These are phyloP conservation scores for Aurelia aurita DNA, from an alignment of 30 jellyfish, hydroid and myxozoan genomes.

Conservation along the genomic window DNA sequence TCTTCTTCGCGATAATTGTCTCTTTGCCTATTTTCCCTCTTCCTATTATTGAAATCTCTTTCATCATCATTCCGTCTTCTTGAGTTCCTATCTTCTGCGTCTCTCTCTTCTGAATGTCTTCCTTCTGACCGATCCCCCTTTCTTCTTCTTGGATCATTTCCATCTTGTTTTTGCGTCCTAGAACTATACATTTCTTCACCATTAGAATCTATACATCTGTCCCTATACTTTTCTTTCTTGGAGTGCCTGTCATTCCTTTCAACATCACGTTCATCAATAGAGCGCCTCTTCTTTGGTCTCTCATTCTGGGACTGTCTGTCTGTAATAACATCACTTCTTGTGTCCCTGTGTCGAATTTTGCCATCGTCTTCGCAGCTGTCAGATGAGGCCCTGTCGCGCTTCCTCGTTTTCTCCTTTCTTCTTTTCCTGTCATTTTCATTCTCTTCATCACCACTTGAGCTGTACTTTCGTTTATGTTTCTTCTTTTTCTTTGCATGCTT, in stretches of 20 bases:
- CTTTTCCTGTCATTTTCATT: neutral
- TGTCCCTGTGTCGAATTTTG: too few species aligned
- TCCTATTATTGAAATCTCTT: neutral
- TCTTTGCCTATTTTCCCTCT: neutral
- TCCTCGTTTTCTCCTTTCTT: neutral
- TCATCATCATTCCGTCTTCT: neutral
- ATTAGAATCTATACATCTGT: neutral
- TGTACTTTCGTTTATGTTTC: conserved; percentile 23
- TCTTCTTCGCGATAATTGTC: neutral
- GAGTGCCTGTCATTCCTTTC: too few species aligned
- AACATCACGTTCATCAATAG: too few species aligned
- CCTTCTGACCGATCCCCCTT: too few species aligned
- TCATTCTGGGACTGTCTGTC: too few species aligned
- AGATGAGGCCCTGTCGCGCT: neutral
- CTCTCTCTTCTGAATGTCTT: conserved; percentile 1
- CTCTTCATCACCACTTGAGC: conserved; percentile 31
- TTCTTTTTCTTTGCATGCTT: conserved; percentile 33
- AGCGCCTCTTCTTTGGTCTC: too few species aligned
- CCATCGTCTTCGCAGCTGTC: too few species aligned
- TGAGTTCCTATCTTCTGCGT: neutral
- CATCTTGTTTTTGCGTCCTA: too few species aligned
- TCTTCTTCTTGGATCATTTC: too few species aligned
- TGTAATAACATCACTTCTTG: too few species aligned
- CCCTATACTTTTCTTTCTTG: neutral
- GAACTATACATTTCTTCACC: too few species aligned